phyloP scores from a whole-genome alignment of 2,888 invertebrate species.

The Erynnis tages region DNA sequence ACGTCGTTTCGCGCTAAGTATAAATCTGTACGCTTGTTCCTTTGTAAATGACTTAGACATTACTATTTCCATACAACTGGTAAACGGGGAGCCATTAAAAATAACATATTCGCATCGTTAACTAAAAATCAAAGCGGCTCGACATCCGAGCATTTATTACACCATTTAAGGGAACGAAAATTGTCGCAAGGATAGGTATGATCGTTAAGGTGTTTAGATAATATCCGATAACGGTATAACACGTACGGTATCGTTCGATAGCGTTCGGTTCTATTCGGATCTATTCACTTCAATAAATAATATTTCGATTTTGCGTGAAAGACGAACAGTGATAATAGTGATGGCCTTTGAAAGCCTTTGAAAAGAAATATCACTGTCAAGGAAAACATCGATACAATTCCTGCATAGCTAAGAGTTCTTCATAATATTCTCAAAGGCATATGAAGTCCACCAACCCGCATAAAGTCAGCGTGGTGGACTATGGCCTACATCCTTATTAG shows the following conservation, averaged over 20 bases:
- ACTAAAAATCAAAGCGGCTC: conserved; percentile 24
- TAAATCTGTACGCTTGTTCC: conserved; percentile 7
- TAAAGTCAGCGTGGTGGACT: too few relatives aligned
- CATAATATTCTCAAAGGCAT: too few relatives aligned
- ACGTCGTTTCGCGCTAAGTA: conserved; percentile 23
- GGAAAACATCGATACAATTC: too few relatives aligned
- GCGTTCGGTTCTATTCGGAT: neutral
- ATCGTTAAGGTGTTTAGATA: conserved; percentile 7
- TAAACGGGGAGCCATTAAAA: conserved; percentile 21
- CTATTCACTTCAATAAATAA: too few relatives aligned
- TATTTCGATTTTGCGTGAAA: too few relatives aligned
- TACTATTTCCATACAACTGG: conserved; percentile 26
- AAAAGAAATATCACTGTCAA: too few relatives aligned
- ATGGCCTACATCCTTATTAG: too few relatives aligned
- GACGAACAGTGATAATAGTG: too few relatives aligned
- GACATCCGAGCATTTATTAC: conserved; percentile 28
- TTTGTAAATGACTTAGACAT: conserved; percentile 14
- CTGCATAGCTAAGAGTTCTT: too few relatives aligned
- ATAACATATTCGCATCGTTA: conserved; percentile 26
- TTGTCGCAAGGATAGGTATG: conserved; percentile 32
- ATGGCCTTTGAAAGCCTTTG: too few relatives aligned
- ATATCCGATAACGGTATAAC: conserved; percentile 5
- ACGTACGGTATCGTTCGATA: neutral
- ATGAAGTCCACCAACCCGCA: too few relatives aligned
- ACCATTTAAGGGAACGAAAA: conserved; percentile 31